A percentile compares a stretch with the other conserved stretches of the same genome.
phyloP scores from a whole-genome alignment of 2,113 vertebrate species.

The Brachypteracias leptosomus region DNA sequence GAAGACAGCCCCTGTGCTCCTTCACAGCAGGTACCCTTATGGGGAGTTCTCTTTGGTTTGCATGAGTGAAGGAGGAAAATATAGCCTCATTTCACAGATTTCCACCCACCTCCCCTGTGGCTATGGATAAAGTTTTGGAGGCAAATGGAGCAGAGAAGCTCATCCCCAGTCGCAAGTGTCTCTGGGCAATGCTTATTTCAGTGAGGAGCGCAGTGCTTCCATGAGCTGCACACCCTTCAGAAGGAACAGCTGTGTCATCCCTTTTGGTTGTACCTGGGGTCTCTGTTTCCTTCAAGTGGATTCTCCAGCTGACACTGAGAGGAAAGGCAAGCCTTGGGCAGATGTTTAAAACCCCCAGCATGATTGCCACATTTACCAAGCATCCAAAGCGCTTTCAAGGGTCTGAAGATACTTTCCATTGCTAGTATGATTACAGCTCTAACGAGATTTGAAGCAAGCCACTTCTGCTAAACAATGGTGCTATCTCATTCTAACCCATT shows the following conservation, averaged over 20 bases:
- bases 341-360: neutral
- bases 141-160: neutral
- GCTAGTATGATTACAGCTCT: neutral
- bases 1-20: neutral
- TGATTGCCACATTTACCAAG: neutral
- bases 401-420: neutral
- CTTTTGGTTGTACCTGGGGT: neutral
- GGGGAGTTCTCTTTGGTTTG: fast-evolving
- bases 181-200: neutral
- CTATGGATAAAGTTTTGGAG: neutral
- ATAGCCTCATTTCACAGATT: neutral
- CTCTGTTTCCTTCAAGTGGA: neutral
- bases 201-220: neutral
- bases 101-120: neutral
- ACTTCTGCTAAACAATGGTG: conserved; percentile 41
- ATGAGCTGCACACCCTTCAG: neutral
- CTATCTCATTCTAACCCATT: conserved; percentile 1
- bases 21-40: neutral
- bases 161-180: fast-evolving
- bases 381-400: neutral
- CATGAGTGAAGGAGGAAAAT: neutral
- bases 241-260: neutral
- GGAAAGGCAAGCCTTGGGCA: neutral
- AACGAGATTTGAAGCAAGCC: conserved; percentile 39
- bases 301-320: neutral